These are phyloP conservation scores for Megaceryle torquata DNA, from an alignment of 2,113 vertebrate species.

Conservation along the genomic window DNA sequence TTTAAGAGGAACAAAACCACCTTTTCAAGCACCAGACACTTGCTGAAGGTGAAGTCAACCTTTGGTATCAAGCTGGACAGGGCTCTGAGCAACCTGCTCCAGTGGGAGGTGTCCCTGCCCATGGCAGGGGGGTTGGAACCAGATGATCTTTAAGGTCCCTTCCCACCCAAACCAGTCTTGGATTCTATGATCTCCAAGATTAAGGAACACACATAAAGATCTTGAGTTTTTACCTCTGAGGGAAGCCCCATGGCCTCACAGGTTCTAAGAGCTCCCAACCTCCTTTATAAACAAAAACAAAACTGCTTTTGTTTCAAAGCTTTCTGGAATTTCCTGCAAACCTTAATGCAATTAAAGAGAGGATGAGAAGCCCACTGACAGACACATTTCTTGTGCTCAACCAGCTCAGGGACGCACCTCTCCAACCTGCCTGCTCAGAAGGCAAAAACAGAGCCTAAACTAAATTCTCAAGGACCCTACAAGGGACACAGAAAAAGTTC, in stretches of 20 bases:
- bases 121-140: no score
- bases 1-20: not conserved
- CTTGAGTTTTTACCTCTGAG: not conserved
- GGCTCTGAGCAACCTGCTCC: no score
- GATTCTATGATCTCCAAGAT: no score
- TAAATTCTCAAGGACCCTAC: not conserved
- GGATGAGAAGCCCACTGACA: not conserved
- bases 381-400: fast-evolving
- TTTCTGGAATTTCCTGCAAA: not conserved
- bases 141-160: no score
- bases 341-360: not conserved
- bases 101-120: no score
- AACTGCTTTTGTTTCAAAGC: not conserved
- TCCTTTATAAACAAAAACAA: no score
- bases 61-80: not conserved
- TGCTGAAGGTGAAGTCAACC: not conserved
- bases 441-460: not conserved
- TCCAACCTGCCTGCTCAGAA: not conserved
- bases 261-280: not conserved
- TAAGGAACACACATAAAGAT: not conserved
- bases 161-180: no score
- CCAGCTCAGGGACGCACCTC: fast-evolving
- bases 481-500: not conserved
- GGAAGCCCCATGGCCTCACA: fast-evolving
- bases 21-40: not conserved